Conservation (phyloP, 1,140 invertebrate genomes). For the Trinorchestia longiramus region DNA sequence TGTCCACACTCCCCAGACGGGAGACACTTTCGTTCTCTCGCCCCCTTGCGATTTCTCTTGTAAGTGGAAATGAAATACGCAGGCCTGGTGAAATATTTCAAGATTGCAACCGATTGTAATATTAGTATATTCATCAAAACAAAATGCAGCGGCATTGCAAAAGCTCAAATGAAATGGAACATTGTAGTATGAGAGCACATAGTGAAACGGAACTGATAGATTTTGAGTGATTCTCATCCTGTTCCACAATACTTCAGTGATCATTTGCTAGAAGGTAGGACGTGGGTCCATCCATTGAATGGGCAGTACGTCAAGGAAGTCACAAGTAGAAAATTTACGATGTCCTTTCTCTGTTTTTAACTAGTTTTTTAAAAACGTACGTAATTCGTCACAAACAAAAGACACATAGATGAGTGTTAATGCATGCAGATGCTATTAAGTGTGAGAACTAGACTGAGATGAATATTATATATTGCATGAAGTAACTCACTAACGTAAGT, state of each 20-base stretch:
- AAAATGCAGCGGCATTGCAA: not conserved
- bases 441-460: not conserved
- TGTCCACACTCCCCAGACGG: conserved; percentile 25
- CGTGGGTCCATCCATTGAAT: too few species aligned
- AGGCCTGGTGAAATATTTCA: not conserved
- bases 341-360: too few species aligned
- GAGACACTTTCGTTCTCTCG: not conserved
- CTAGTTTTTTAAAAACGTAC: too few species aligned
- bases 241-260: too few species aligned
- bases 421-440: too few species aligned
- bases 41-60: conserved; percentile 18
- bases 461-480: not conserved
- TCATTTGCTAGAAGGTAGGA: too few species aligned
- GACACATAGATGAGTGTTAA: too few species aligned
- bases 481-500: not conserved
- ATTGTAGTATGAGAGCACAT: not conserved
- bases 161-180: not conserved
- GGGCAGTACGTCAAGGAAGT: too few species aligned
- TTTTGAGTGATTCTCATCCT: too few species aligned
- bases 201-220: not conserved
- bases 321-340: too few species aligned
- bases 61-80: not conserved
- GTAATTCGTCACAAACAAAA: too few species aligned
- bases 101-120: not conserved
- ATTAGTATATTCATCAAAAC: not conserved